Conservation (phyloP, 2,888 invertebrate species). For the Acleris cristana region DNA sequence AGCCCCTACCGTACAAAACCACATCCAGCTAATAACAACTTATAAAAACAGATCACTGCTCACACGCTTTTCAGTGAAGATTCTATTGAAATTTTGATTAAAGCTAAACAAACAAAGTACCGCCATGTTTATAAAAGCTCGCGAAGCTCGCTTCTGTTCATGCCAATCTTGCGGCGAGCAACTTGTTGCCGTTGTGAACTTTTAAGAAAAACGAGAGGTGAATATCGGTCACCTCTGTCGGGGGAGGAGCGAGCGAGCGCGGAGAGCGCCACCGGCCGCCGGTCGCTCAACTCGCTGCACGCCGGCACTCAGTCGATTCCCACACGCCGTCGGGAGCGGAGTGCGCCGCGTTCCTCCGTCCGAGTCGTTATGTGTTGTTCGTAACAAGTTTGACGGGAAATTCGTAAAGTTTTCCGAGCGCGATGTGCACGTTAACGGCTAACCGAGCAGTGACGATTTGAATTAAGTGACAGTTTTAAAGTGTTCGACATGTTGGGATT, state of each 20-base stretch:
- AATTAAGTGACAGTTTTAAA: conserved; percentile 76
- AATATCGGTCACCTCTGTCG: conserved; percentile 67
- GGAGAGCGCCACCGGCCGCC: conserved; percentile 71
- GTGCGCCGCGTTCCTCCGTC: conserved; percentile 56
- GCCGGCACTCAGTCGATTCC: conserved; percentile 71
- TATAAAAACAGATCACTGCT: conserved; percentile 40
- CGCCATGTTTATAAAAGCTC: conserved; percentile 83
- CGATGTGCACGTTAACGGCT: conserved; percentile 74
- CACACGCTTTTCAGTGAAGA: conserved; percentile 58
- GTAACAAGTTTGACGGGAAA: conserved; percentile 84
- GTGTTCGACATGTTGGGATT: conserved; percentile 81
- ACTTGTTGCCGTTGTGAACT: conserved; percentile 83
- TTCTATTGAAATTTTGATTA: conserved; percentile 76
- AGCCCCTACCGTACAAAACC: conserved; percentile 8
- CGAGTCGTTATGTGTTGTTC: conserved; percentile 79
- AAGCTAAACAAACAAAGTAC: conserved; percentile 80
- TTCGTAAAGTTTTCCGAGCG: conserved; percentile 78
- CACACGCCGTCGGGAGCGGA: conserved; percentile 61
- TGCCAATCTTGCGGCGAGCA: conserved; percentile 82
- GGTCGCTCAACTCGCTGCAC: conserved; percentile 75
- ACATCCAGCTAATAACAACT: conserved; percentile 29
- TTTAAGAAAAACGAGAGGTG: conserved; percentile 65
- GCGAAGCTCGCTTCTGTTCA: conserved; percentile 81
- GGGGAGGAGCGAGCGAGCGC: conserved; percentile 78
- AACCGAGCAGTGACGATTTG: conserved; percentile 74